Conservation (phyloP, 1,140 invertebrate genomes). For the Chymomyza costata region DNA sequence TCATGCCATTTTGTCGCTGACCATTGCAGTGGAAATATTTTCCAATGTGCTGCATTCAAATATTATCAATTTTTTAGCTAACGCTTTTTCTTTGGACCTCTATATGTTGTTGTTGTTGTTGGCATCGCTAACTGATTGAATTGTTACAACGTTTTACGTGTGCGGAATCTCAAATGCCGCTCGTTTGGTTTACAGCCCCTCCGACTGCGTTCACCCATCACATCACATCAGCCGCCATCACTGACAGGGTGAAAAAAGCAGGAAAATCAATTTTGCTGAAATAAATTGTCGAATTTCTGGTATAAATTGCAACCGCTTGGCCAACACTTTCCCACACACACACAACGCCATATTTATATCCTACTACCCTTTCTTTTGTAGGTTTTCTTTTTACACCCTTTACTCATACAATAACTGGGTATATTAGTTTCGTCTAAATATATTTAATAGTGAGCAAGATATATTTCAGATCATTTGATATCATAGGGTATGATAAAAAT, state of each 20-base stretch:
- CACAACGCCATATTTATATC: constrained; percentile 11
- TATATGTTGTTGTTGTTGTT: constrained; percentile 1
- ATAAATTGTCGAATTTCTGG: constrained; percentile 68
- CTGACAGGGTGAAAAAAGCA: constrained; percentile 4
- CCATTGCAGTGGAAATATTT: constrained; percentile 46
- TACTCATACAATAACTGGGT: too few relatives aligned
- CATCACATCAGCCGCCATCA: too few relatives aligned
- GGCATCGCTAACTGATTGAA: constrained; percentile 64
- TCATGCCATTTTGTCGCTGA: constrained; percentile 28
- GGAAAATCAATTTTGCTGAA: constrained; percentile 60
- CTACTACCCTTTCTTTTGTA: too few relatives aligned
- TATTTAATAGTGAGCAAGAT: too few relatives aligned
- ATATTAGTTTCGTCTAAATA: constrained; percentile 31
- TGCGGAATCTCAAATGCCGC: constrained; percentile 51
- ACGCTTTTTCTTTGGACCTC: constrained; percentile 19
- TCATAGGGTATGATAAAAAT: too few relatives aligned
- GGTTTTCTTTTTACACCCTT: too few relatives aligned
- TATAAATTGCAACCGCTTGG: constrained; percentile 58
- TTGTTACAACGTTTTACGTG: constrained; percentile 69
- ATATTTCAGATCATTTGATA: too few relatives aligned
- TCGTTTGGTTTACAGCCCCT: constrained; percentile 19
- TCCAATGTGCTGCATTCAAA: constrained; percentile 64
- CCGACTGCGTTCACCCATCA: too few relatives aligned
- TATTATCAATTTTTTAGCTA: constrained; percentile 59
- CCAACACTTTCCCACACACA: constrained; percentile 29